A percentile compares a stretch with the other conserved stretches of the same genome.
Conservation (phyloP, 2,797 vertebrate species). For the Discoglossus pictus region DNA sequence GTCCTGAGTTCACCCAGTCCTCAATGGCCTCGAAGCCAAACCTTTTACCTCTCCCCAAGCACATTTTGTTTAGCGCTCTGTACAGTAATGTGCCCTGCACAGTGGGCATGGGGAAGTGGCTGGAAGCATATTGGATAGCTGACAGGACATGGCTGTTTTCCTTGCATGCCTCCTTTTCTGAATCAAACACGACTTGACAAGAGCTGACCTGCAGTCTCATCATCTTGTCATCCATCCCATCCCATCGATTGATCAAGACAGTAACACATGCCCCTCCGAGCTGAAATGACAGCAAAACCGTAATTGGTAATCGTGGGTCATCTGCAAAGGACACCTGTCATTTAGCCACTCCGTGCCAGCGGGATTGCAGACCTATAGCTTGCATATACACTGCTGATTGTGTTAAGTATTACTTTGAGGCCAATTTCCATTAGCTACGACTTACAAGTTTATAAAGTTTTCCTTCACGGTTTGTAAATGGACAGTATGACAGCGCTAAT, state of each 20-base stretch:
- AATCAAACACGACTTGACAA: slow-evolving; percentile 57
- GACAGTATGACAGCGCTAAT: no score
- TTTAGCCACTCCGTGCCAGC: slow-evolving; percentile 48
- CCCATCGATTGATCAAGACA: slow-evolving; percentile 61
- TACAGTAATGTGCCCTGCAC: slow-evolving; percentile 45
- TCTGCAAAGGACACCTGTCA: slow-evolving; percentile 58
- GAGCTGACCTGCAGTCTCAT: slow-evolving; percentile 55
- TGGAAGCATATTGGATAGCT: slow-evolving; percentile 53
- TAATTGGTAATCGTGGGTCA: slow-evolving; percentile 63
- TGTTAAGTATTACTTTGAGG: neutral
- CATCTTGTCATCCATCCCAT: slow-evolving; percentile 63
- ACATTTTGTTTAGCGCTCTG: slow-evolving; percentile 26
- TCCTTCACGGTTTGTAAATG: no score
- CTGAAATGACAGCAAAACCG: slow-evolving; percentile 65
- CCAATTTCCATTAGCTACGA: no score
- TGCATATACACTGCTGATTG: neutral
- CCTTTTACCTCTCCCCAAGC: slow-evolving; percentile 4
- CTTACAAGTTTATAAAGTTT: no score
- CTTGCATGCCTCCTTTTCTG: slow-evolving; percentile 55
- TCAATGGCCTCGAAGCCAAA: slow-evolving; percentile 18
- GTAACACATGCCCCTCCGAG: slow-evolving; percentile 64
- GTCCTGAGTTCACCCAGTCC: slow-evolving; percentile 33
- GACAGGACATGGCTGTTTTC: slow-evolving; percentile 59
- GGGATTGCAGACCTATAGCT: neutral
- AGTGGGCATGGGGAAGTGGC: slow-evolving; percentile 42